Evolutionary conservation across 2,888 invertebrate species (phyloP), one percentile per base, ranked within the genome.

Genomic region (Listrodromus nycthemerus): DNA sequence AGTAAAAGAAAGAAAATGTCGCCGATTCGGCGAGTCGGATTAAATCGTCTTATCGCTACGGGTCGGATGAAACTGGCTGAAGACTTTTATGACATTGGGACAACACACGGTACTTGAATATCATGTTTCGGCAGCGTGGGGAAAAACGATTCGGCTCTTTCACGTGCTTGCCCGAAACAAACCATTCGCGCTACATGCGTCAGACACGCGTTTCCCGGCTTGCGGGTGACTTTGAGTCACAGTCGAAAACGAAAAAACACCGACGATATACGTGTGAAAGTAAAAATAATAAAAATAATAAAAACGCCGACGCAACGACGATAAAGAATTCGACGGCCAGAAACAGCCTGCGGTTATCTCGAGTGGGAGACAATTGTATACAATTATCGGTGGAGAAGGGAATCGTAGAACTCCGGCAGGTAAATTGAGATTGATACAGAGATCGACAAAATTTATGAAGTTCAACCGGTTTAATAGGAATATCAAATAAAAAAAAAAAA

Each of bases 111-210:
- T 55, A 13, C 13, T 10, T 55, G 2, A 24, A 55, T 13, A 55
- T 10, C 19, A 55, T 55, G 24, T 24, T 55, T 21, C 16, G 41
- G 41, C 16, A 16, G 21, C 19, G 24, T 21, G 13, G 6, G 3
- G 10, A 66, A 16, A 45, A 13, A 21, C 37, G 21, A 10, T 41
- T 45, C 21, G 66, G 19, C 19, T 21, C 41, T 66, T 13, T 66
- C 66, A 41, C 37, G 66, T 19, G 41, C 13, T 66, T 21, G 2
- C 21, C n/a, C 41, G 21, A 37, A 33, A 21, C 41, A 66, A 41
- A 66, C 13, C 41, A 66, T 66, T 33, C 66, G 66, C 21, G 21
- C 41, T 37, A 21, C 66, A 45, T 41, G 66, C 41, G 66, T 4
- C 21, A 13, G 66, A 66, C 41, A 41, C 21, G 41, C 66, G 66